Conservation (phyloP, 2,888 invertebrate genomes). For the Spilosoma lubricipeda region DNA sequence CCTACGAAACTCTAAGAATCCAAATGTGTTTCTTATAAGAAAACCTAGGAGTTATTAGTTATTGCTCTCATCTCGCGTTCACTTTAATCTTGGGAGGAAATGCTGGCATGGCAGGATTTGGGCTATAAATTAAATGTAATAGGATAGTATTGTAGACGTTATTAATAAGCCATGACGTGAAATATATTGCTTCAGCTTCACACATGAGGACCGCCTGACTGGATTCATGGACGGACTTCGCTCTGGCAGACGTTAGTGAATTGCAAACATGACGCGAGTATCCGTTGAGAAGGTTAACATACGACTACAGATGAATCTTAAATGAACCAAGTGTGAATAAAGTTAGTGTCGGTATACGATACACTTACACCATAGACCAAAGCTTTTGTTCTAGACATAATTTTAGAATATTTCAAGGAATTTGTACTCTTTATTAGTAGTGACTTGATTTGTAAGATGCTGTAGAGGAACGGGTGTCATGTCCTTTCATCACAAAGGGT, state of each 20-base stretch:
- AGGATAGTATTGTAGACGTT: conserved; percentile 65
- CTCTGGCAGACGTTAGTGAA: conserved; percentile 61
- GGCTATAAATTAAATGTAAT: conserved; percentile 65
- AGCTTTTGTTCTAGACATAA: no score
- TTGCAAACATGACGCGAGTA: conserved; percentile 59
- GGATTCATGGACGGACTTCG: conserved; percentile 57
- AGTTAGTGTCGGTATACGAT: no score
- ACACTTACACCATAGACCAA: no score
- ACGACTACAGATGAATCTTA: conserved; percentile 2
- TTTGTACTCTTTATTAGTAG: no score
- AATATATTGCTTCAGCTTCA: conserved; percentile 65
- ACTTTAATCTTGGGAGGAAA: conserved; percentile 43
- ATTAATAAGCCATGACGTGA: conserved; percentile 72
- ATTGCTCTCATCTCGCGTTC: conserved; percentile 43
- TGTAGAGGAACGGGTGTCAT: no score
- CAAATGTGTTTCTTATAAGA: conserved; percentile 46
- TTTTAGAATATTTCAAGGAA: no score
- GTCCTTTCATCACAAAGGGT: no score
- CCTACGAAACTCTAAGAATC: conserved; percentile 34
- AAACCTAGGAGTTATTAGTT: conserved; percentile 48
- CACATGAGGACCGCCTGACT: conserved; percentile 46
- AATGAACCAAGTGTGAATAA: no score
- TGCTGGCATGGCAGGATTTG: conserved; percentile 48
- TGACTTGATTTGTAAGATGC: no score
- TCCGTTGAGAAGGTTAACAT: conserved; percentile 19